A percentile compares a stretch with the other conserved stretches of the same genome.
These are phyloP conservation scores for Griposia aprilina DNA, from an alignment of 2,888 invertebrate genomes.

Conservation along the genomic window DNA sequence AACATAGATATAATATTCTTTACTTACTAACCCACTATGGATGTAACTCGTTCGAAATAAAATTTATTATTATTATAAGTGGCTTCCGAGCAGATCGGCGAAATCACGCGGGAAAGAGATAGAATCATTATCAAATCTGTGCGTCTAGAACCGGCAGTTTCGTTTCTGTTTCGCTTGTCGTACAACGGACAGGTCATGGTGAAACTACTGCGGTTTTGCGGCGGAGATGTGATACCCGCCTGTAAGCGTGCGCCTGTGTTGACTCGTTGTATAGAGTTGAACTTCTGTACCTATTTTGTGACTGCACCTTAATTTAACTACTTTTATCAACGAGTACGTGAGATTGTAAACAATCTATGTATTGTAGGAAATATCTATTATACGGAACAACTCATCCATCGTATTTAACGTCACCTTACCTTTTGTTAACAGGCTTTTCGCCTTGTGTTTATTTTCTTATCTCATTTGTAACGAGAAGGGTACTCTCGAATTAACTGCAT, in stretches of 20 bases:
- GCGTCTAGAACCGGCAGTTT: no score
- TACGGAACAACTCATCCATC: constrained; percentile 48
- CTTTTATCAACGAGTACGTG: constrained; percentile 48
- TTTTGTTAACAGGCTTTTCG: constrained; percentile 44
- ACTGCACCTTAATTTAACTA: constrained; percentile 28
- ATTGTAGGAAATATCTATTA: constrained; percentile 52
- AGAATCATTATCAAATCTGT: no score
- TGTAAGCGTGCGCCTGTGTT: neutral
- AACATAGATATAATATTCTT: no score
- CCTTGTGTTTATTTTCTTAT: constrained; percentile 52
- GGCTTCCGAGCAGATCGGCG: no score
- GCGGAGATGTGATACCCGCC: no score
- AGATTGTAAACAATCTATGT: constrained; percentile 51
- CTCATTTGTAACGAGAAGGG: constrained; percentile 17
- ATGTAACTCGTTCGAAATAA: no score
- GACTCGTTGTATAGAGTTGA: neutral
- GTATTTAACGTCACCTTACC: constrained; percentile 40
- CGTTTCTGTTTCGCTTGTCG: no score
- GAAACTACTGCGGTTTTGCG: no score
- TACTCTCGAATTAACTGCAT: constrained; percentile 19
- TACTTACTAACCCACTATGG: no score
- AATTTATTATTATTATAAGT: no score
- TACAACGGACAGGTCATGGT: no score
- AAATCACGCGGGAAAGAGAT: no score
- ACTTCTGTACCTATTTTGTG: neutral